Evolutionary conservation across 2,113 vertebrate species (phyloP).

Genomic region (Plotosus lineatus): DNA sequence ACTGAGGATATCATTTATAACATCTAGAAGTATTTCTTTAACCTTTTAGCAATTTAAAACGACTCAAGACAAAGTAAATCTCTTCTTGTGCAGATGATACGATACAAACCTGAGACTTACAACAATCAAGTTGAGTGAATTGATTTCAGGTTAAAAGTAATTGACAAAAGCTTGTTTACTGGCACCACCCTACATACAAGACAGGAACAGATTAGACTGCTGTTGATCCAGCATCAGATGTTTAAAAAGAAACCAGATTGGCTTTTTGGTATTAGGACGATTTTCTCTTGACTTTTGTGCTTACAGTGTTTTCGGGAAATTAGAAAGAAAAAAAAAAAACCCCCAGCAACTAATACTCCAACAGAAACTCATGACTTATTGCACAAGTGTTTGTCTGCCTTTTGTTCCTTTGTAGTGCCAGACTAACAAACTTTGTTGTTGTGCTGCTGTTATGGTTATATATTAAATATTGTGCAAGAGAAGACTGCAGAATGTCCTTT

Average conservation of each 20-base stretch:
- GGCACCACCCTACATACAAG: too few relatives aligned
- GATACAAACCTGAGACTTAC: background rate
- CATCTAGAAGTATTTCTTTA: background rate
- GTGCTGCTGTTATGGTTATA: background rate
- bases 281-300: background rate
- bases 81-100: background rate
- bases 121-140: background rate
- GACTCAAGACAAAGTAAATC: too few relatives aligned
- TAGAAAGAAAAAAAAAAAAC: background rate
- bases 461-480: background rate
- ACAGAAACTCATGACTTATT: constrained; percentile 26
- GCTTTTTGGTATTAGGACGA: background rate
- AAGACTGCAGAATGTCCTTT: too few relatives aligned
- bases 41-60: background rate
- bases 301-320: constrained; percentile 1
- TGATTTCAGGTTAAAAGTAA: background rate
- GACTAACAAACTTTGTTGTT: background rate
- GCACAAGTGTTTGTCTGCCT: constrained; percentile 21
- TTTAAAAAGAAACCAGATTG: background rate
- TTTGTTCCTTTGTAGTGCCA: background rate
- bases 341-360: constrained; percentile 10
- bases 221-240: background rate
- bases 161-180: background rate
- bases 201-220: background rate
- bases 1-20: background rate